Conservation (phyloP, 2,888 invertebrate species). For the Isoperla grammatica region DNA sequence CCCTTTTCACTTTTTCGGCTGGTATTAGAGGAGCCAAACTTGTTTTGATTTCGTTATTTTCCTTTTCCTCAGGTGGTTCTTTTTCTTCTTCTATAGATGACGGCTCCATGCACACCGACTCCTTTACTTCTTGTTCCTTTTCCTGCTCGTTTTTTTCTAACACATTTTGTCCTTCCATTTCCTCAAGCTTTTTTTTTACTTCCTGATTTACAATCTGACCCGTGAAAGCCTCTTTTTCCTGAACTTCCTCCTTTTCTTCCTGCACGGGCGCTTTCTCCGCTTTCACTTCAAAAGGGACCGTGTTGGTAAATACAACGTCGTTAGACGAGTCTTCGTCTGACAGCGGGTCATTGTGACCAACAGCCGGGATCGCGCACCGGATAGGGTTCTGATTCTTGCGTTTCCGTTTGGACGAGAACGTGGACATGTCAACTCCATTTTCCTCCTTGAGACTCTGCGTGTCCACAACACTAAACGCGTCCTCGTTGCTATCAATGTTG, state of each 20-base stretch:
- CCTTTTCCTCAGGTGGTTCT: not conserved
- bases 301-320: constrained; percentile 45
- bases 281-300: constrained; percentile 41
- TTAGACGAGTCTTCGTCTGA: constrained; percentile 58
- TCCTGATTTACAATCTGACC: not conserved
- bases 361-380: constrained; percentile 59
- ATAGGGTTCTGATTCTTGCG: constrained; percentile 86
- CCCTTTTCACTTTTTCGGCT: constrained; percentile 28
- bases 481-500: constrained; percentile 60
- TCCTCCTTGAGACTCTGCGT: constrained; percentile 50
- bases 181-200: not conserved
- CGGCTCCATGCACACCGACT: constrained; percentile 20
- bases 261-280: constrained; percentile 23
- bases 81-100: not conserved
- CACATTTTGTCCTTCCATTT: constrained; percentile 33
- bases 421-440: constrained; percentile 41
- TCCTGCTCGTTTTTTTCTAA: constrained; percentile 42
- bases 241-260: not conserved
- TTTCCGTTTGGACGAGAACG: constrained; percentile 59
- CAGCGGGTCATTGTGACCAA: constrained; percentile 46
- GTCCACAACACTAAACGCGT: constrained; percentile 52
- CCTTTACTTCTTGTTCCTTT: constrained; percentile 37
- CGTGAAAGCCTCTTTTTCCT: not conserved
- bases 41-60: constrained; percentile 6
- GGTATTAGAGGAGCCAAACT: not conserved